phyloP scores from a whole-genome alignment of 2,113 vertebrate genomes.

The Promerops cafer region DNA sequence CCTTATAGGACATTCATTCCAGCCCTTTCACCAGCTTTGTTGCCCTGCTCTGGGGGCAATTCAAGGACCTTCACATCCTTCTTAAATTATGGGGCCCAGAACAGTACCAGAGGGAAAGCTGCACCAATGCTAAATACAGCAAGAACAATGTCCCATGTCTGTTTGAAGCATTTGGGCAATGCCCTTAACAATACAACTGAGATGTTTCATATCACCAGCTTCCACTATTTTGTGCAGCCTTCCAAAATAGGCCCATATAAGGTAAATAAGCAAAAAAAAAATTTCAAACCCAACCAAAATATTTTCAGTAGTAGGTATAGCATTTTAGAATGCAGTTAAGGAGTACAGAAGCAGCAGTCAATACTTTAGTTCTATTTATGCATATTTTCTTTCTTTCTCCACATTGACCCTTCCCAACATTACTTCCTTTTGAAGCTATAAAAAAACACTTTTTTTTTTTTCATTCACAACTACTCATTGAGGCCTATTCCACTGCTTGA shows the following conservation, averaged over 20 bases:
- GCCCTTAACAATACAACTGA: not conserved
- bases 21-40: not conserved
- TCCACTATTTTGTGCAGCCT: not conserved
- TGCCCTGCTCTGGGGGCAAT: not conserved
- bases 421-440: conserved; percentile 21
- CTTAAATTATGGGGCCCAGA: not conserved
- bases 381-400: conserved; percentile 15
- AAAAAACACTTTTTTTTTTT: conserved; percentile 30
- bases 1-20: not conserved
- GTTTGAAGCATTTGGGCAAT: not conserved
- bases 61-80: not conserved
- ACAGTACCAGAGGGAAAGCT: not conserved
- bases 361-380: conserved; percentile 1
- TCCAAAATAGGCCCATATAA: not conserved
- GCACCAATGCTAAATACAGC: not conserved
- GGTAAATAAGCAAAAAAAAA: not conserved
- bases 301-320: conserved; percentile 25
- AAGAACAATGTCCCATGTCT: not conserved
- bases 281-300: not conserved
- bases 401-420: conserved; percentile 30
- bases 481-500: conserved; percentile 71
- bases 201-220: not conserved
- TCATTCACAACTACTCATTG: conserved; percentile 59
- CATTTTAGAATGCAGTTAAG: conserved; percentile 13
- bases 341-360: conserved; percentile 31